phyloP scores from a whole-genome alignment of 2,797 vertebrate species.

The Diceros bicornis region DNA sequence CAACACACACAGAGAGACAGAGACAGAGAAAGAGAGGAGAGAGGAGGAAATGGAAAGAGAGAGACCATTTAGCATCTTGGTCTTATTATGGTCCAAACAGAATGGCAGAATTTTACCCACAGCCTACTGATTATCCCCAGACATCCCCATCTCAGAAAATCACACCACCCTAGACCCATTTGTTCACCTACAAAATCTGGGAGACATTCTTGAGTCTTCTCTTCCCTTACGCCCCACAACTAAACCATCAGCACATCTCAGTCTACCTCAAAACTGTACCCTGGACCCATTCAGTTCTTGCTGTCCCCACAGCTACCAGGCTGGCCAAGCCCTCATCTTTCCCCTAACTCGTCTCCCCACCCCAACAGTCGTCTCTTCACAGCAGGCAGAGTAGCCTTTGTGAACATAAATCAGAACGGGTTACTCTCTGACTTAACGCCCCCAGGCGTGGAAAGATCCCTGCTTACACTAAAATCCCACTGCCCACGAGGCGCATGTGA shows the following conservation, averaged over 20 bases:
- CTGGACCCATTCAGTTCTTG: accelerated
- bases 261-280: background rate
- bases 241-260: background rate
- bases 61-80: background rate
- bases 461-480: background rate
- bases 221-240: background rate
- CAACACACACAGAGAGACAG: background rate
- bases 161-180: background rate
- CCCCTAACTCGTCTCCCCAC: accelerated
- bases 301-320: accelerated
- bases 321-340: background rate
- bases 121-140: background rate
- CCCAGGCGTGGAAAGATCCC: background rate
- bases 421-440: background rate
- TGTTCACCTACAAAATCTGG: background rate
- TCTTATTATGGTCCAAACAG: accelerated
- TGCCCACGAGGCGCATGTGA: too few relatives aligned
- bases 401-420: accelerated
- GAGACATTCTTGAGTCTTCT: background rate
- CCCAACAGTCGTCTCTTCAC: background rate
- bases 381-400: background rate
- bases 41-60: background rate
- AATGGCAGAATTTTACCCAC: background rate
- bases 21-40: background rate
- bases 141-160: background rate